Evolutionary conservation across 92 coral and sea anemone species (phyloP).

Genomic region (Epizoanthus illoricatus): DNA sequence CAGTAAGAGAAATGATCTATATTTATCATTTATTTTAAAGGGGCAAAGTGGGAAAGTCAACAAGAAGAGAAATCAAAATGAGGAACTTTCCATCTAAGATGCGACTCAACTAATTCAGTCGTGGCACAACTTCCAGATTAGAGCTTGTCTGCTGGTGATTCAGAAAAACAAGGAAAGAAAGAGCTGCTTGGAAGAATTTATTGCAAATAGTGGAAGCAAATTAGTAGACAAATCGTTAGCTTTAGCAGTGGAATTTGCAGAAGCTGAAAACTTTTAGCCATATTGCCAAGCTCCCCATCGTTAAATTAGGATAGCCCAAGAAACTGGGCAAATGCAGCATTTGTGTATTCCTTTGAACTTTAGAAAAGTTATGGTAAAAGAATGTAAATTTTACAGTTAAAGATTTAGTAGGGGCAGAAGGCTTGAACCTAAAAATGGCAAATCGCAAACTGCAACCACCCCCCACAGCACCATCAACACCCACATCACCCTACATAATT

Average conservation of each 20-base stretch:
- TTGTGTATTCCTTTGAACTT: no score
- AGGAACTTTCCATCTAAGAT: slow-evolving; percentile 21
- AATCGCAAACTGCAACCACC: no score
- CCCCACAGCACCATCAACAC: no score
- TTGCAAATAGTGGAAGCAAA: slow-evolving; percentile 41
- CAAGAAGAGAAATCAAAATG: slow-evolving; percentile 16
- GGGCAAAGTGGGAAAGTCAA: not conserved
- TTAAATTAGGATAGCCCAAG: no score
- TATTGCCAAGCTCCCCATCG: not conserved
- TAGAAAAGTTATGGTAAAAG: no score
- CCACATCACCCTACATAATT: no score
- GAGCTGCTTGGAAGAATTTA: slow-evolving; percentile 39
- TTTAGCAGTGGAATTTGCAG: not conserved
- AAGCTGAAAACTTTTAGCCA: not conserved
- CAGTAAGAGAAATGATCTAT: no score
- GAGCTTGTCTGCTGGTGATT: slow-evolving; percentile 31
- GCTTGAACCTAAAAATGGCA: no score
- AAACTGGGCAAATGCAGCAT: no score
- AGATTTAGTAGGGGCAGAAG: no score
- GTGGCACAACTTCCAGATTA: slow-evolving; percentile 10
- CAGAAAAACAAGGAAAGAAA: slow-evolving; percentile 34
- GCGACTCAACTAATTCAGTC: slow-evolving; percentile 27
- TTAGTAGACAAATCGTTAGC: slow-evolving; percentile 35
- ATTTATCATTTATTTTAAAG: not conserved
- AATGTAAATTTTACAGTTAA: no score